A percentile compares a stretch with the other conserved stretches of the same genome.
Evolutionary conservation across 2,888 invertebrate genomes (phyloP).

Genomic region (Drosophila maculinotata): DNA sequence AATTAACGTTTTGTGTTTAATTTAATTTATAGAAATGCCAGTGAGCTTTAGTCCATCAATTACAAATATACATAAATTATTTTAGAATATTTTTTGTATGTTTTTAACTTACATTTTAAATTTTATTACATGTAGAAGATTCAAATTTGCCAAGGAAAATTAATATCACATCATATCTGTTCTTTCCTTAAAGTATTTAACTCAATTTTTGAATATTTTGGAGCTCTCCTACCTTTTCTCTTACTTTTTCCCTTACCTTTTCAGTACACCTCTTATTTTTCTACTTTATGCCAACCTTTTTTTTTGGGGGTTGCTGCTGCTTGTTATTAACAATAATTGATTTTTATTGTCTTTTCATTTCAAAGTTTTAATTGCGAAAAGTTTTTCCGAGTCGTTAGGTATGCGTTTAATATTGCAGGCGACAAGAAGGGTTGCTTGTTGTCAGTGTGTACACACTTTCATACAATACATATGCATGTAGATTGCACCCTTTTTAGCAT

Average conservation of each 20-base stretch:
- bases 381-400: conserved; percentile 29
- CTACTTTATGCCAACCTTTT: conserved; percentile 9
- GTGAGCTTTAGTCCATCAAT: too few relatives aligned
- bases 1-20: background rate
- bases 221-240: too few relatives aligned
- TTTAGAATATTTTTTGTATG: too few relatives aligned
- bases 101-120: too few relatives aligned
- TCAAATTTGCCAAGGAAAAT: too few relatives aligned
- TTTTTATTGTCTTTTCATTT: conserved; percentile 73
- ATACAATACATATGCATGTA: conserved; percentile 7
- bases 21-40: background rate
- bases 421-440: conserved; percentile 44
- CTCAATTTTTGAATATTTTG: too few relatives aligned
- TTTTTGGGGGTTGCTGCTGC: conserved; percentile 1
- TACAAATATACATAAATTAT: too few relatives aligned
- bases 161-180: too few relatives aligned
- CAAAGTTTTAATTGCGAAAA: conserved; percentile 74
- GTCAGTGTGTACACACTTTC: conserved; percentile 13
- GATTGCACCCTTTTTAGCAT: conserved; percentile 32
- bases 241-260: background rate
- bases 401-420: conserved; percentile 25
- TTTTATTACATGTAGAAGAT: too few relatives aligned
- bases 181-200: too few relatives aligned
- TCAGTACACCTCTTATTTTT: background rate
- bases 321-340: conserved; percentile 75